Base-by-base conservation (phyloP, 2,113 vertebrate species). In the Nematolebias whitei region DNA sequence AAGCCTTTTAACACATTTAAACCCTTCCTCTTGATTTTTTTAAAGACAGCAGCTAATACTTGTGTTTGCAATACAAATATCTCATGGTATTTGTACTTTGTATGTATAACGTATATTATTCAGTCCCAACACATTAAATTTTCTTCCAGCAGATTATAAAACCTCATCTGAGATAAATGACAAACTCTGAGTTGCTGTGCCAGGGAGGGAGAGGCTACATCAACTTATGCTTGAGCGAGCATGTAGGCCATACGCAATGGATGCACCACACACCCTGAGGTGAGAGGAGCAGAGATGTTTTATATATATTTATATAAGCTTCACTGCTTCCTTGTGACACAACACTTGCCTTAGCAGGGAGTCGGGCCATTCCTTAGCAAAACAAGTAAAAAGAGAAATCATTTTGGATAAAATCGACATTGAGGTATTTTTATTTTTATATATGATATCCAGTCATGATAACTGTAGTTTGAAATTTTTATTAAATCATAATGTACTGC, bases 181-280 rank as follows among this genome's bases (percentile, higher is more conserved):
- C 76, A 83, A 84, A 83, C 59, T 82, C 57, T 72, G 70, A 74
- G 74, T 67, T 80, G 74, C 74, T 58, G 71, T 63, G 39, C 70
- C 64, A 63, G 70, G 63, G 60, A 82, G 78, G 82, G 78, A 76
- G 80, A 78, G 79, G 85, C 83, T 80, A n/a, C n/a, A 85, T 73
- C 48, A 23, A 67, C 79, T 81, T 85, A 83, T 87, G 92, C 91
- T 92, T 87, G 71, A 90, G 62, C 70, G 87, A 91, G 87, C 92
- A 94, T 93, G 86, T 93, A 93, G 93, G 92, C 88, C 92, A 92
- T 78, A 73, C 76, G 35, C 81, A 84, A 79, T 58, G 76, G 84
- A 90, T 86, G 88, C 85, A 74, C 72, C 63, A 70, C 80, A 84
- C 84, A 82, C 88, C 91, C 89, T 57, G 81, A 90, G 90, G 85